phyloP scores from a whole-genome alignment of 2,113 vertebrate genomes.

The Scopus umbretta region DNA sequence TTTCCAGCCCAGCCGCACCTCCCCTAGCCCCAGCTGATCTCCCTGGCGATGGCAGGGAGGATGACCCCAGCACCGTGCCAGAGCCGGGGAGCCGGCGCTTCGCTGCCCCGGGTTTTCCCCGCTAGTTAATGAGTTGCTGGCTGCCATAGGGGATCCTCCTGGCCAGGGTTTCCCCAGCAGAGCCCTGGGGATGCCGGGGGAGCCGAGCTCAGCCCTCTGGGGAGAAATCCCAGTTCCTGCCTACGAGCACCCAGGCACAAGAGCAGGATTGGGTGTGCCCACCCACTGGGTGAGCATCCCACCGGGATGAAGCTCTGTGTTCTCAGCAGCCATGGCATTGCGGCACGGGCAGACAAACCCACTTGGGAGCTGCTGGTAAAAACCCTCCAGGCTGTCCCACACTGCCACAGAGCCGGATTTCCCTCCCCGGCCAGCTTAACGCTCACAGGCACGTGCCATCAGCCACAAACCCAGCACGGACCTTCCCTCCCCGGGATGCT shows the following conservation, averaged over 20 bases:
- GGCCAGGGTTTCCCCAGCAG: neutral
- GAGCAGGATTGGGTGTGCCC: neutral
- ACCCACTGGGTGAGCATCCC: neutral
- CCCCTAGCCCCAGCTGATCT: neutral
- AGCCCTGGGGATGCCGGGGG: rapidly evolving
- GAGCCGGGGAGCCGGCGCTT: rapidly evolving
- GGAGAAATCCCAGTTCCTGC: neutral
- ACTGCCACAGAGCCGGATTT: neutral
- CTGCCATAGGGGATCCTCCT: neutral
- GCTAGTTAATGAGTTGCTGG: neutral
- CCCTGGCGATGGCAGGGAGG: rapidly evolving
- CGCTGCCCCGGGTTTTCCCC: neutral
- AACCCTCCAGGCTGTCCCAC: neutral
- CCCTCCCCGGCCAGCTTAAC: neutral
- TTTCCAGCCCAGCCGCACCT: neutral
- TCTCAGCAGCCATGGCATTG: rapidly evolving
- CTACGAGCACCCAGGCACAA: neutral
- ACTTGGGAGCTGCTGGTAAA: neutral
- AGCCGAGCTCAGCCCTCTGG: neutral
- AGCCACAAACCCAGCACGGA: neutral
- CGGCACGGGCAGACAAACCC: neutral
- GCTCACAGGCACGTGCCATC: rapidly evolving
- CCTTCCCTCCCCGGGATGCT: neutral
- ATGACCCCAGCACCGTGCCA: neutral
- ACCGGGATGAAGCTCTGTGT: neutral